Base-by-base conservation (phyloP, 53 echinoderm and acorn worm genomes). In the Crossaster papposus region DNA sequence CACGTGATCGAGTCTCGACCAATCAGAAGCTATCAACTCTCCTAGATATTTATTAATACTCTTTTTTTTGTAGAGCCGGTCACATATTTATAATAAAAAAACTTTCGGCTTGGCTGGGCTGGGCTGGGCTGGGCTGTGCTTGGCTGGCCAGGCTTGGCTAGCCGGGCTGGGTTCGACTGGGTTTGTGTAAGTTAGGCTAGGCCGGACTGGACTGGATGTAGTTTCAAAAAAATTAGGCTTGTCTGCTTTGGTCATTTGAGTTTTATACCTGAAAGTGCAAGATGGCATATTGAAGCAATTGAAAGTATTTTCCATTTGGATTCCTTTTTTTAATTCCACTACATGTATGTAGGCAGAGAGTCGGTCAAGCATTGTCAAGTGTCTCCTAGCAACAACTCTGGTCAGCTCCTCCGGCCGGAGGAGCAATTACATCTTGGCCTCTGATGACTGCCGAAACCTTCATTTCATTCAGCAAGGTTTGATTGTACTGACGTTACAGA, bases 381-480 rank as follows among this genome's bases (percentile, higher is more conserved):
- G 89, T 65, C 91, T 96, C 2, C 85, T 94, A 83, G 92, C 96
- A 58, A 85, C 94, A 2, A 84, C 50, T 32, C 75, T 96, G 26
- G 83, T 80, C 54, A 72, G 89, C 44, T 91, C 93, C 63, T 93
- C 96, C 14, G 99, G 99, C 53, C 89, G 92, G 18, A 90, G 84
- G 65, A 95, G 92, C 64, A 99, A 94, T 82, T 99, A 99, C 71
- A 84, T 99, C 22, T 82, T 99, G 28, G 99, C 93, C 22, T 90
- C 93, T 32, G 99, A 99, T 75, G 92, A 96, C 58, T 77, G 89
- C 78, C 90, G 95, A 79, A 90, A 89, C 30, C 91, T 99, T 2
- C 93, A 99, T 44, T 81, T 99, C 82, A 95, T 99, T 36, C 96
- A 99, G 82, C 99, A 96, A 80, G 99, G 99, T 20, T 80, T 90